Conservation (phyloP, 1,140 invertebrate species). For the Triops cancriformis region DNA sequence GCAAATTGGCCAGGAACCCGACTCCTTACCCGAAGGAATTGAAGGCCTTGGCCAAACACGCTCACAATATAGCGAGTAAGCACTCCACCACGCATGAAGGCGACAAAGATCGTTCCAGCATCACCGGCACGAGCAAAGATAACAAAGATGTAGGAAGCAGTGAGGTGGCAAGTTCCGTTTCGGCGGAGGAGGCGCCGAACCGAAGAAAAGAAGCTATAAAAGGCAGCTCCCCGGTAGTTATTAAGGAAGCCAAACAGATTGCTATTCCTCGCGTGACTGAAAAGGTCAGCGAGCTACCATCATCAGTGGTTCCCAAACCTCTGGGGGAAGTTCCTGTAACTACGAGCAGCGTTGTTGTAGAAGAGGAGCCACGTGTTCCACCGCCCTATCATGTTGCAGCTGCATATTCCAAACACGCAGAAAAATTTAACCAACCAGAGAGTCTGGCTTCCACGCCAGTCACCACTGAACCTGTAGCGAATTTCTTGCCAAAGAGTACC, state of each 20-base stretch:
- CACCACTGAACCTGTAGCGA: not conserved
- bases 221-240: conserved; percentile 20
- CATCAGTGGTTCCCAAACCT: conserved; percentile 12
- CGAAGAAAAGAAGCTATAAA: conserved; percentile 19
- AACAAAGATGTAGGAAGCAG: not conserved
- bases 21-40: conserved; percentile 91
- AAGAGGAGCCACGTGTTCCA: conserved; percentile 39
- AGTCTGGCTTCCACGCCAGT: conserved; percentile 19
- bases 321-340: conserved; percentile 17
- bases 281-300: conserved; percentile 16
- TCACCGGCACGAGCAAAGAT: not conserved
- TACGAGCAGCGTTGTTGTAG: not conserved
- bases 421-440: conserved; percentile 38
- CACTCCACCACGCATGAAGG: not conserved
- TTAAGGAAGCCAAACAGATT: conserved; percentile 25
- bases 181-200: conserved; percentile 22
- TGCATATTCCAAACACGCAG: conserved; percentile 55
- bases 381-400: conserved; percentile 61
- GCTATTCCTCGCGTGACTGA: conserved; percentile 28
- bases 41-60: conserved; percentile 70
- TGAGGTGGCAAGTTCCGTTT: not conserved
- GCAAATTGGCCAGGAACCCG: conserved; percentile 64
- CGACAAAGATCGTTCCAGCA: not conserved
- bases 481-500: not conserved
- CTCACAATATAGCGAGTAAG: conserved; percentile 33